Evolutionary conservation across 2,113 vertebrate genomes (phyloP), one percentile per base, ranked within the genome.

Genomic region (Corythaixoides concolor): DNA sequence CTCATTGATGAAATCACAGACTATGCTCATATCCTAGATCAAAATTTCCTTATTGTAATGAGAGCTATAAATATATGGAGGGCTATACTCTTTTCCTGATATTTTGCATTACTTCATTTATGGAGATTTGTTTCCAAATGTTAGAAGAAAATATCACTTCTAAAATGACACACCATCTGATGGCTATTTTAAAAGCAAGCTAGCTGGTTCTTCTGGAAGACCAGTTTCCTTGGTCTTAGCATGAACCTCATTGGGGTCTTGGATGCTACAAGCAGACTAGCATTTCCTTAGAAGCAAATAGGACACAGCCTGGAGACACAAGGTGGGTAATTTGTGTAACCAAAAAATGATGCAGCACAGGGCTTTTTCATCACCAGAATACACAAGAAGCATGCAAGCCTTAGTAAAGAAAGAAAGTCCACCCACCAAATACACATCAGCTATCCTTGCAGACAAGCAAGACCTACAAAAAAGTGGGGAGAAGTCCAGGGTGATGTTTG

Each of bases 231-330:
- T 84, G 24, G 13, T 83, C 63, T 77, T 90, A 67, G 24, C 32
- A 47, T 24, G 76, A 86, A 90, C 12, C 11, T 77, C 53, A 32
- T 0, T 53, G 19, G 9, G 10, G 28, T 21, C 23, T 92, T 85
- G 70, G 67, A 59, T 85, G 74, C 85, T 91, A 88, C 52, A 96
- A 91, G 79, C 83, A 88, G 94, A 92, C 41, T 90, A 72, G 56
- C 24, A 75, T 96, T 97, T 95, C 85, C 91, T 95, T 62, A 72
- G 78, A 96, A 97, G 91, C 63, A 95, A 96, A 93, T 70, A 95
- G 22, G 69, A 37, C 28, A 32, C 47, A 79, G 47, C 49, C 75
- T 90, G 63, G n/a, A 79, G 15, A 76, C 27, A 35, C 11, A 77
- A 73, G 33, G 20, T 86, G 86, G 49, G 32, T 91, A 85, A 20